Evolutionary conservation across 2,113 vertebrate species (phyloP).

Genomic region (Helogale parvula): DNA sequence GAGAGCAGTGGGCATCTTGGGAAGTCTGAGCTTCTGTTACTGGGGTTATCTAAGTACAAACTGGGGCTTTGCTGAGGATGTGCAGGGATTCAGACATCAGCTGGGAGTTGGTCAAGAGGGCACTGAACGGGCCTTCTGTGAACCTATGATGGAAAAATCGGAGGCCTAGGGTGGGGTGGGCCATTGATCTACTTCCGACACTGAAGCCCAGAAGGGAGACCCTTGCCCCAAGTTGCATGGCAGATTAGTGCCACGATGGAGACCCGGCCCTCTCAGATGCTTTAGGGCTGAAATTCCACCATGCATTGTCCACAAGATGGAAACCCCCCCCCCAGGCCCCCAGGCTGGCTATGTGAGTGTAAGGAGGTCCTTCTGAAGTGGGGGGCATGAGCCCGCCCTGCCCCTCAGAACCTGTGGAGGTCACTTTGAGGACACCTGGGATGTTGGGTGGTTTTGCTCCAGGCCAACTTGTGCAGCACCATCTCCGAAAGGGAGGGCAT

Average conservation of each 20-base stretch:
- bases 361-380: not conserved
- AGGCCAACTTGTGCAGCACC: not conserved
- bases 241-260: not conserved
- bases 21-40: not conserved
- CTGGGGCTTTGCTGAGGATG: not conserved
- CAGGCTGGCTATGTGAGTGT: not conserved
- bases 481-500: not conserved
- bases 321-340: not conserved
- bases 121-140: not conserved
- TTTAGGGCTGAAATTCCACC: not conserved
- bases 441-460: not conserved
- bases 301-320: not conserved
- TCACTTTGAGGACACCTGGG: not conserved
- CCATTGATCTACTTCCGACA: not conserved
- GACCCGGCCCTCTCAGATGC: not conserved
- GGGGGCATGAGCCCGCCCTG: not conserved
- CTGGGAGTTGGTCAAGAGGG: not conserved
- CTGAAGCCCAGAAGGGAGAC: not conserved
- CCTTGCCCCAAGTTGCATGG: not conserved
- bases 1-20: not conserved
- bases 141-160: not conserved
- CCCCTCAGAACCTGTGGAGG: not conserved
- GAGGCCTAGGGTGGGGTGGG: not conserved
- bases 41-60: not conserved
- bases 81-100: not conserved